A percentile compares a stretch with the other conserved stretches of the same genome.
Conservation (phyloP, 2,797 vertebrate species). For the Ciconia nigra region DNA sequence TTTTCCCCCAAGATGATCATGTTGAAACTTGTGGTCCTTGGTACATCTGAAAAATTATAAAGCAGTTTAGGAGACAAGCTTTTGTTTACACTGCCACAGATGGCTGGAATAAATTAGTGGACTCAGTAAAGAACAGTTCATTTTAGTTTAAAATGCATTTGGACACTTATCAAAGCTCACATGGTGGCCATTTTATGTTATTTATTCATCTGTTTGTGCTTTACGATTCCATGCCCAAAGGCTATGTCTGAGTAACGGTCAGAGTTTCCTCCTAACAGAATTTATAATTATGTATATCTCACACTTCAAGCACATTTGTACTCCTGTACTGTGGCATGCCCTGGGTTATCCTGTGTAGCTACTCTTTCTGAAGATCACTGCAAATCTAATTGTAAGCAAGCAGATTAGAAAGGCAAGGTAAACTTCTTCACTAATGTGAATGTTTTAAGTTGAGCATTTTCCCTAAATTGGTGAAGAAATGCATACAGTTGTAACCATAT, state of each 20-base stretch:
- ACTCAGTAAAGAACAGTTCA: constrained; percentile 67
- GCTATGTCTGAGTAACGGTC: not conserved
- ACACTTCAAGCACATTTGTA: not conserved
- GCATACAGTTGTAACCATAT: not conserved
- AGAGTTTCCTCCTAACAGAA: not conserved
- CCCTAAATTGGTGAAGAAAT: not conserved
- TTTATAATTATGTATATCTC: not conserved
- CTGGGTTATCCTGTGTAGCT: not conserved
- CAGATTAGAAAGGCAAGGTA: not conserved
- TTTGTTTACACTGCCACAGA: constrained; percentile 72
- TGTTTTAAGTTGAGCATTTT: not conserved
- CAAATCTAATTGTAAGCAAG: not conserved
- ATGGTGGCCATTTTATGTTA: constrained; percentile 56
- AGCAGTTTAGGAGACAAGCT: constrained; percentile 67
- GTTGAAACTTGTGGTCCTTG: constrained; percentile 41
- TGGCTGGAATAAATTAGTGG: constrained; percentile 78
- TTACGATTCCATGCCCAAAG: not conserved
- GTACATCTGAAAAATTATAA: constrained; percentile 49
- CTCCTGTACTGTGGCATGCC: not conserved
- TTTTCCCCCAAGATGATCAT: constrained; percentile 18
- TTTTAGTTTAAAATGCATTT: constrained; percentile 74
- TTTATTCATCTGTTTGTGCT: constrained; percentile 44
- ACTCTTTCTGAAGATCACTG: not conserved
- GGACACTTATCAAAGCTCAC: constrained; percentile 62
- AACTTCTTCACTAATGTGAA: not conserved